Conservation (phyloP, 2,797 vertebrate species). For the Pterois miles region DNA sequence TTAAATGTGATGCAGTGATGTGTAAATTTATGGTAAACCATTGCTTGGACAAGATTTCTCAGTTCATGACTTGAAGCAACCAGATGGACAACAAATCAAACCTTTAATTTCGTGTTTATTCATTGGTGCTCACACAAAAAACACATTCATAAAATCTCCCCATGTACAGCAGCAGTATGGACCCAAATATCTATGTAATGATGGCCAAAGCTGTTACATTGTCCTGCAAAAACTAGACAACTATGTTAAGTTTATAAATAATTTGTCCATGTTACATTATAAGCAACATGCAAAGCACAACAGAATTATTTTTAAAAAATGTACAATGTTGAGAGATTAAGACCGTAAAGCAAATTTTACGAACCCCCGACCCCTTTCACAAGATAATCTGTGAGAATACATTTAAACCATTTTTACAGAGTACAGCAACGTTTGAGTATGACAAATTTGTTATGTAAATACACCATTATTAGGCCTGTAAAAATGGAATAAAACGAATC, state of each 20-base stretch:
- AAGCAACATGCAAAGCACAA: conserved; percentile 81
- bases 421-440: conserved; percentile 58
- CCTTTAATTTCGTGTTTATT: conserved; percentile 70
- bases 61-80: conserved; percentile 13
- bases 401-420: conserved; percentile 68
- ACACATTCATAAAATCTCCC: conserved; percentile 69
- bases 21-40: conserved; percentile 3
- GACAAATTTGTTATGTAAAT: conserved; percentile 48
- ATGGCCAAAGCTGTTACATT: conserved; percentile 57
- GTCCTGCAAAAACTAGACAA: conserved; percentile 59
- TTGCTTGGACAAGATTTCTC: not conserved
- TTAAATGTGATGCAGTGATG: not conserved
- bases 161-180: conserved; percentile 59
- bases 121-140: conserved; percentile 71
- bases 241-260: conserved; percentile 72
- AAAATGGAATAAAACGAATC: conserved; percentile 63
- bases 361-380: conserved; percentile 32
- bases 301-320: conserved; percentile 61
- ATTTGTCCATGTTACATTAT: conserved; percentile 78
- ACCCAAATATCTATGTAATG: conserved; percentile 49
- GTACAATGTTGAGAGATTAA: conserved; percentile 70
- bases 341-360: conserved; percentile 45
- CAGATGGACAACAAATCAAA: conserved; percentile 11
- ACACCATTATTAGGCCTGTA: conserved; percentile 52
- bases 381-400: conserved; percentile 58